Evolutionary conservation across 2,797 vertebrate species (phyloP), one percentile per base, ranked within the genome.

Genomic region (Typhlichthys eigenmanni): DNA sequence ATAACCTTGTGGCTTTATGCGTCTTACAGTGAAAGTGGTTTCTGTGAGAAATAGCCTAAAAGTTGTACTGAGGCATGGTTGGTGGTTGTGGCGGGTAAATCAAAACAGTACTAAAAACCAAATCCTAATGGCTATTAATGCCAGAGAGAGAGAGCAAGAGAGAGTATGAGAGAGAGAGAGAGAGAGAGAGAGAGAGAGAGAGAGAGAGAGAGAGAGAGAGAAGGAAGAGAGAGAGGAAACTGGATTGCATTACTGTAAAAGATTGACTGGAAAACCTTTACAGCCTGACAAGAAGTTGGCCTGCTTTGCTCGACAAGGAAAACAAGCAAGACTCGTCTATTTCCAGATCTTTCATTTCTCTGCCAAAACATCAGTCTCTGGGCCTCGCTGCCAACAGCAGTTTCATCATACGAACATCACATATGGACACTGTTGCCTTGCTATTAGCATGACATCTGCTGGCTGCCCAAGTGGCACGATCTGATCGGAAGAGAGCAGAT

Each of bases 381-480:
- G 81, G 61, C 57, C 56, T 51, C 67, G 68, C 78, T 58, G 85
- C 87, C 88, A 88, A 57, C 55, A 48, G 85, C 58, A 75, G 78
- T 89, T 91, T 91, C 88, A 89, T 90, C 87, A 88, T 78, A 74
- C 70, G 56, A 80, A 73, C 75, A 88, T 88, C 84, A 84, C 90
- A 91, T 88, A 85, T 91, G 91, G 85, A 78, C 84, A 80, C 82
- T 43, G 85, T 88, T 89, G 87, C 76, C 78, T 79, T 84, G 72
- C 80, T 61, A 68, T 79, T 69, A 81, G 82, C 82, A 79, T 81
- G 81, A 84, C 72, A 56, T 65, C 45, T 34, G 14, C 48, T 7
- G 45, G 5, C 62, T 68, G 72, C 66, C 75, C 69, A 70, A 81
- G 71, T 61, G 43, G 68, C 66, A 71, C 61, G 66, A 78, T 75